phyloP scores from a whole-genome alignment of 37 sponge, comb jelly and placozoan genomes.

The Lycopodina hypogea region DNA sequence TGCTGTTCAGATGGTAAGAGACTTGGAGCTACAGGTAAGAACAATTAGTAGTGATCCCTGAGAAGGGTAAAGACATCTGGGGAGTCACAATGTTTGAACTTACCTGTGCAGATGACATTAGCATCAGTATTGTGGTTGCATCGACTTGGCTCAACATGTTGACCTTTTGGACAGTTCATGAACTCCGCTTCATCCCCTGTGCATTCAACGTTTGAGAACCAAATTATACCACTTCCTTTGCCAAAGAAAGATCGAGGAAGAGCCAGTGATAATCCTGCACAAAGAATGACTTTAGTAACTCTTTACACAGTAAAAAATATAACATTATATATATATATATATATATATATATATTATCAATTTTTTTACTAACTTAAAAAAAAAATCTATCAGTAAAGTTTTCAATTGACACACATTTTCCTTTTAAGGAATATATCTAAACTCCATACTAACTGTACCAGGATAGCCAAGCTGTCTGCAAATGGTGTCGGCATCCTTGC shows the following conservation, averaged over 20 bases:
- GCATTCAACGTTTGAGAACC: conserved; percentile 21
- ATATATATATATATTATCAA: not conserved
- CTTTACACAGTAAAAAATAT: not conserved
- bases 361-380: not conserved
- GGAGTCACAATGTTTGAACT: not conserved
- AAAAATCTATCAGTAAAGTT: too few species aligned
- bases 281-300: not conserved
- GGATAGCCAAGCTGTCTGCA: conserved; percentile 67
- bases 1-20: not conserved
- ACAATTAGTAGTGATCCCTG: too few species aligned
- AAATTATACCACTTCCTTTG: conserved; percentile 15
- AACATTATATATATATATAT: too few species aligned
- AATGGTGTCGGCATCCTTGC: conserved; percentile 39
- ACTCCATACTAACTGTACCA: not conserved
- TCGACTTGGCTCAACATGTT: not conserved
- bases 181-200: conserved; percentile 25
- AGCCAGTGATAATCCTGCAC: conserved; percentile 1
- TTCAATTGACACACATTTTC: too few species aligned
- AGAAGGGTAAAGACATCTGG: too few species aligned
- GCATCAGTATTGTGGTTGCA: conserved; percentile 42
- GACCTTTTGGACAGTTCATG: not conserved
- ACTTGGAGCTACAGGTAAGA: not conserved
- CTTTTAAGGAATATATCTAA: not conserved
- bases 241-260: conserved; percentile 36
- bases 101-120: conserved; percentile 17